Percentiles rank a stretch among this genome's conserved stretches.
Conservation (phyloP, 2,797 vertebrate species). For the Spinus pinus region DNA sequence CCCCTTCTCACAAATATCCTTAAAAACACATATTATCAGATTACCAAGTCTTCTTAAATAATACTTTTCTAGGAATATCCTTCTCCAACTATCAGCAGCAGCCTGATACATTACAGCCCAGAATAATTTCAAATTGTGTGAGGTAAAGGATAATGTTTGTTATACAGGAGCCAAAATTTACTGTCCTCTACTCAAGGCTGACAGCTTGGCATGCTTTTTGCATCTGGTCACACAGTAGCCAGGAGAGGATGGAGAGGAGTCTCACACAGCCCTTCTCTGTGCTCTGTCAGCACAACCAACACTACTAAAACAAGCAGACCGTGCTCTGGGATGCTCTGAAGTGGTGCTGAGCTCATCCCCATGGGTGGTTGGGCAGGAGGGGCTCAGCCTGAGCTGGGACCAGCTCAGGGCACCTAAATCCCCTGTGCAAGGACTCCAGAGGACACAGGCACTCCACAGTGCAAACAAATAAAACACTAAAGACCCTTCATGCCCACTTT, state of each 20-base stretch:
- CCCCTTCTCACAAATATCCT: background rate
- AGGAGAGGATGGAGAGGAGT: background rate
- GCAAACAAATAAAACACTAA: background rate
- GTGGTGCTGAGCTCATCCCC: background rate
- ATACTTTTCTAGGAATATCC: background rate
- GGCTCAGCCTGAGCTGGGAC: no score
- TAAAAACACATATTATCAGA: conserved; percentile 53
- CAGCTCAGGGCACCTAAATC: background rate
- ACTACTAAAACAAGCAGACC: background rate
- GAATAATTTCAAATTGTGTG: background rate
- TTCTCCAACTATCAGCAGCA: background rate
- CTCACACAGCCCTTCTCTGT: background rate
- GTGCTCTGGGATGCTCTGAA: background rate
- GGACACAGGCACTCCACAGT: background rate
- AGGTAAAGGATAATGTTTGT: background rate
- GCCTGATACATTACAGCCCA: background rate
- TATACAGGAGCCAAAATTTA: background rate
- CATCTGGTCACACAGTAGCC: background rate
- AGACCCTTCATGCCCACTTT: fast-evolving
- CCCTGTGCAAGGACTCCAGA: fast-evolving
- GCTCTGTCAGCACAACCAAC: background rate
- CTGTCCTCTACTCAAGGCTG: background rate
- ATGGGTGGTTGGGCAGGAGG: fast-evolving
- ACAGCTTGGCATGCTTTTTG: background rate
- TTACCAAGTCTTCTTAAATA: background rate